Evolutionary conservation across 2,888 invertebrate species (phyloP), one percentile per base, ranked within the genome.

Genomic region (Pteria penguin): DNA sequence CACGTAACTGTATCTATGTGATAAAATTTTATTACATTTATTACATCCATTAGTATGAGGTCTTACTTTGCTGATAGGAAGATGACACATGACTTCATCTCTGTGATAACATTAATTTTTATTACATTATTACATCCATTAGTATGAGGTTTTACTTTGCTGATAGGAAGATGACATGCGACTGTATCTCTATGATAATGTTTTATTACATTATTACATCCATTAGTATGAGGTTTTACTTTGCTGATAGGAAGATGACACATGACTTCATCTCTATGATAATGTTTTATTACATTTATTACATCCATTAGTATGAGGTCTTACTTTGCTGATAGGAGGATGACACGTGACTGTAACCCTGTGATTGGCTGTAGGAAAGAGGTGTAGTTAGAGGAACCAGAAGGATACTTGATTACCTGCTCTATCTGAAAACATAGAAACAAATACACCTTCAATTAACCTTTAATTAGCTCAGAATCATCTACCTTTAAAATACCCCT

Each of bases 251-350:
- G n/a, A n/a, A n/a, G n/a, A n/a, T n/a, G n/a, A n/a, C n/a, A n/a
- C n/a, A n/a, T n/a, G n/a, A n/a, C n/a, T n/a, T n/a, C n/a, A n/a
- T n/a, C n/a, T n/a, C n/a, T n/a, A n/a, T n/a, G n/a, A n/a, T n/a
- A n/a, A n/a, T n/a, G n/a, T n/a, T n/a, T n/a, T n/a, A n/a, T n/a
- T n/a, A n/a, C n/a, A n/a, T n/a, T n/a, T n/a, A n/a, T n/a, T n/a
- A n/a, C n/a, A n/a, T n/a, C n/a, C n/a, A n/a, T n/a, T n/a, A n/a
- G n/a, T n/a, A 45, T 45, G 45, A 14, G 18, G 18, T 14, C 93
- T 94, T 94, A 97, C 97, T 96, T 96, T 45, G 98, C 97, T 92
- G 97, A 98, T 93, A 98, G 95, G 3, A 98, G 94, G 88, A 97
- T 97, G 0, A 98, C 97, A 88, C 98, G 94, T 1, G 98, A 96